Conservation (phyloP, 2,888 invertebrate species). For the Erebia aethiops region DNA sequence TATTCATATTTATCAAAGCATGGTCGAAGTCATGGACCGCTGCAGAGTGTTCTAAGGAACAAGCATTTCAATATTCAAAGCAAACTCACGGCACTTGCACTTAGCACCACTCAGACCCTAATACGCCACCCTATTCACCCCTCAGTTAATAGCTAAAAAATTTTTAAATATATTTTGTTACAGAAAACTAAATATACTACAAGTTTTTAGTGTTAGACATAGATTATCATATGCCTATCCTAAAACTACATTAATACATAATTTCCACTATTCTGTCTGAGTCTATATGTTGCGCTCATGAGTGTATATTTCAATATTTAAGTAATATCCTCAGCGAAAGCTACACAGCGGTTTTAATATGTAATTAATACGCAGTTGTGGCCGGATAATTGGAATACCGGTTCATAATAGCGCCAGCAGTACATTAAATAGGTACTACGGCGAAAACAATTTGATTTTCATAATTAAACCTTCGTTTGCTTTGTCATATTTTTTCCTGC, state of each 20-base stretch:
- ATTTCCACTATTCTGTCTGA: background rate
- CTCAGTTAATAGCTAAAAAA: too few relatives aligned
- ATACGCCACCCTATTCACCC: too few relatives aligned
- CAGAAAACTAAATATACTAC: too few relatives aligned
- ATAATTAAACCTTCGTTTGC: constrained; percentile 20
- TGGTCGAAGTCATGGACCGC: too few relatives aligned
- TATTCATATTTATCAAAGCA: too few relatives aligned
- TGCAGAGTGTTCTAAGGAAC: too few relatives aligned
- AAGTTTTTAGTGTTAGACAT: too few relatives aligned
- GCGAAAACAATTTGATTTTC: constrained; percentile 24
- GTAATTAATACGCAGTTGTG: constrained; percentile 42
- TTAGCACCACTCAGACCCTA: too few relatives aligned
- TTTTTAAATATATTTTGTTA: too few relatives aligned
- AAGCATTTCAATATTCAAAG: too few relatives aligned
- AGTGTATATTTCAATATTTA: background rate
- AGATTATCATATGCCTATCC: too few relatives aligned
- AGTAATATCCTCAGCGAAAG: constrained; percentile 38
- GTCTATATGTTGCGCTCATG: background rate
- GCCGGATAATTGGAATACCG: constrained; percentile 44
- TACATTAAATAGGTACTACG: constrained; percentile 34
- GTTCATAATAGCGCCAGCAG: constrained; percentile 38
- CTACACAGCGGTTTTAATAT: constrained; percentile 41
- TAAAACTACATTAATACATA: background rate
- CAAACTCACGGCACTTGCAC: too few relatives aligned
- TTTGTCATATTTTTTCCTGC: constrained; percentile 11